These are phyloP conservation scores for Micromesistius poutassou DNA, from an alignment of 2,797 vertebrate species.

Conservation along the genomic window DNA sequence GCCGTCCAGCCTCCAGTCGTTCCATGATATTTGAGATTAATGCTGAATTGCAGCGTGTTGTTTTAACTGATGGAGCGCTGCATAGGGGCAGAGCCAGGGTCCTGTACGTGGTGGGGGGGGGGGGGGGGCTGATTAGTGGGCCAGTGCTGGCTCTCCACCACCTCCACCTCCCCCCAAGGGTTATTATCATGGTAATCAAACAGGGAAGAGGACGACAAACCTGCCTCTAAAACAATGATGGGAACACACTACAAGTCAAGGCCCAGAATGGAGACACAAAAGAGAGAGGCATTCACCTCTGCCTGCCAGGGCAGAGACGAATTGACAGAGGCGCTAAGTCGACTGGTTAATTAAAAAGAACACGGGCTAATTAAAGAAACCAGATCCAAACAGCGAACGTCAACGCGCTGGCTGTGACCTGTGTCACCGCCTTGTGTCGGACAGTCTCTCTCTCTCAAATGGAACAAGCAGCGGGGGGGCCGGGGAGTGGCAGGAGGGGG, in stretches of 20 bases:
- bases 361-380: conserved; percentile 64
- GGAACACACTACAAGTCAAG: conserved; percentile 40
- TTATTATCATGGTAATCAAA: conserved; percentile 75
- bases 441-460: conserved; percentile 18
- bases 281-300: conserved; percentile 31
- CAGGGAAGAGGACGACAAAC: conserved; percentile 40
- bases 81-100: conserved; percentile 57
- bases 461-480: conserved; percentile 18
- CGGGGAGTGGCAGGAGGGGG: conserved; percentile 20
- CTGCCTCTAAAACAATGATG: conserved; percentile 57
- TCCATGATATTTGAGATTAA: conserved; percentile 71
- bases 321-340: conserved; percentile 53
- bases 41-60: conserved; percentile 69
- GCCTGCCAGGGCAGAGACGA: conserved; percentile 11
- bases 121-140: conserved; percentile 62
- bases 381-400: not conserved
- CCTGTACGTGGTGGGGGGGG: conserved; percentile 43
- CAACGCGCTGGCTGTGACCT: not conserved
- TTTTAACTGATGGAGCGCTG: conserved; percentile 68
- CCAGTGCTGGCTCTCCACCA: conserved; percentile 39
- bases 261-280: conserved; percentile 52
- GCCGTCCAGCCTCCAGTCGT: conserved; percentile 55
- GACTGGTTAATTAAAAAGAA: conserved; percentile 71
- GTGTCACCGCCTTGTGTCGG: no score
- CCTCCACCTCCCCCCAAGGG: conserved; percentile 29